phyloP scores from a whole-genome alignment of 35 echinoderm and acorn worm species.

The Lytechinus pictus region DNA sequence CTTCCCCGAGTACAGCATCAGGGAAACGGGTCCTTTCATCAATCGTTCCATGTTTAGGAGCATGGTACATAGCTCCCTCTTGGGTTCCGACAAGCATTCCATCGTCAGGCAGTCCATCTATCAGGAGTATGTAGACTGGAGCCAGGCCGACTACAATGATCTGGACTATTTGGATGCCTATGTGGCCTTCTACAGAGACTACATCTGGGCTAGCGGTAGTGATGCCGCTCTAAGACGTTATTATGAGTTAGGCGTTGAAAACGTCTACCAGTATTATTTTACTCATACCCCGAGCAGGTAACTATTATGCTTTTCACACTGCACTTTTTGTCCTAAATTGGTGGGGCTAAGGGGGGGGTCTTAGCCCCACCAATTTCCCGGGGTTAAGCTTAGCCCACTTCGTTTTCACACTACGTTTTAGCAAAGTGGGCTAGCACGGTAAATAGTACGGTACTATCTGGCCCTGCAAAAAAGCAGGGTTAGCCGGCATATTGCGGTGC shows the following conservation, averaged over 20 bases:
- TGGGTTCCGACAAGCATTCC: not conserved
- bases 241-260: not conserved
- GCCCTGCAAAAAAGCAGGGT: too few species aligned
- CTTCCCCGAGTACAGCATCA: not conserved
- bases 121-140: slow-evolving; percentile 24
- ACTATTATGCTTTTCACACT: too few species aligned
- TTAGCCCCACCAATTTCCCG: too few species aligned
- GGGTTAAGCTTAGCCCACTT: too few species aligned
- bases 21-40: slow-evolving; percentile 6
- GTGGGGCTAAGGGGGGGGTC: too few species aligned
- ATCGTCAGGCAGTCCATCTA: not conserved
- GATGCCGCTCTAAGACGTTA: slow-evolving; percentile 9
- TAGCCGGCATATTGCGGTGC: too few species aligned
- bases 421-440: too few species aligned
- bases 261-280: slow-evolving; percentile 6
- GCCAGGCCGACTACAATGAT: not conserved
- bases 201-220: slow-evolving; percentile 13
- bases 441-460: too few species aligned
- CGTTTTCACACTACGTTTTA: too few species aligned
- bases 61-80: not conserved
- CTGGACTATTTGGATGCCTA: slow-evolving; percentile 26
- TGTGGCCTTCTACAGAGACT: slow-evolving; percentile 10
- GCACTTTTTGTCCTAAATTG: too few species aligned
- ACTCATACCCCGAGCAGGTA: slow-evolving; percentile 25
- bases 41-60: not conserved